phyloP scores from a whole-genome alignment of 2,888 invertebrate genomes.

The Tetramorium bicarinatum region DNA sequence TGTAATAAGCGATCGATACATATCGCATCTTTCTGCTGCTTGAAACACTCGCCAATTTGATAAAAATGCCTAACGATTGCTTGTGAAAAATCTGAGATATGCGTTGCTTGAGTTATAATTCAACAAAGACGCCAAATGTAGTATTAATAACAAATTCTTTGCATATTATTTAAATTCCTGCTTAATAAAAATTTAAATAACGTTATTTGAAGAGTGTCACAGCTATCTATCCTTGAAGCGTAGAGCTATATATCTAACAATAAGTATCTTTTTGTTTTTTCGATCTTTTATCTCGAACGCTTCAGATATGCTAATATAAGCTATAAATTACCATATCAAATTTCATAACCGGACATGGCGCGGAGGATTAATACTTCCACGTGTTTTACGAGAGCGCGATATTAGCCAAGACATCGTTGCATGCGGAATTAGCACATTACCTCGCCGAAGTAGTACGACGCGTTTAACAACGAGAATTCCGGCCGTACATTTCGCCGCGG shows the following conservation, averaged over 20 bases:
- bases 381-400: not conserved
- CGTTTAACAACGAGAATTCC: conserved; percentile 53
- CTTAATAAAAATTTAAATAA: too few species aligned
- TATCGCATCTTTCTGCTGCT: not conserved
- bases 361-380: not conserved
- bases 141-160: too few species aligned
- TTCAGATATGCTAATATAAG: not conserved
- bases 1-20: not conserved
- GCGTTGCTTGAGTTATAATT: too few species aligned
- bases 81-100: too few species aligned
- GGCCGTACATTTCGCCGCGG: conserved; percentile 35
- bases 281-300: not conserved
- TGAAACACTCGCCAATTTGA: not conserved
- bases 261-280: too few species aligned
- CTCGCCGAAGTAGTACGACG: conserved; percentile 60
- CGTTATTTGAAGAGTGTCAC: too few species aligned
- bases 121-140: too few species aligned
- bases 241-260: too few species aligned
- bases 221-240: too few species aligned
- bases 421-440: conserved; percentile 52
- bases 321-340: not conserved
- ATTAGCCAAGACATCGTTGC: conserved; percentile 27
- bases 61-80: not conserved
- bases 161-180: too few species aligned
- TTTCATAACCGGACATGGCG: not conserved